Evolutionary conservation across 2,797 vertebrate species (phyloP).

Genomic region (Hemibagrus guttatus): DNA sequence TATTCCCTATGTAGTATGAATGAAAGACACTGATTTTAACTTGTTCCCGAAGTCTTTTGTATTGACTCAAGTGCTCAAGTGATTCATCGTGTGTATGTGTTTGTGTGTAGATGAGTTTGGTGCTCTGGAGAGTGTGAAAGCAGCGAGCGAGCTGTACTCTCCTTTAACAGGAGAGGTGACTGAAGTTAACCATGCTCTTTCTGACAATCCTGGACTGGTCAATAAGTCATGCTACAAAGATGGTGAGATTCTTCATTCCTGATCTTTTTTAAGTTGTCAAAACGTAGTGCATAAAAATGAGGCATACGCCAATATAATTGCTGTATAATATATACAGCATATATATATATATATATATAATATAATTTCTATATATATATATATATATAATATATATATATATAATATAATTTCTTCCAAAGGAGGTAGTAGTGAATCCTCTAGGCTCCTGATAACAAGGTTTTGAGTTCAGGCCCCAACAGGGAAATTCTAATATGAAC

Average conservation of each 20-base stretch:
- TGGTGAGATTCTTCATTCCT: slow-evolving; percentile 74
- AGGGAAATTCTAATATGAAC: background rate
- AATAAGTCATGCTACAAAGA: slow-evolving; percentile 97
- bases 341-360: no score
- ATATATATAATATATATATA: no score
- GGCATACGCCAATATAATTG: no score
- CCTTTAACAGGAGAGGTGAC: slow-evolving; percentile 93
- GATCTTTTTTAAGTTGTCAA: background rate
- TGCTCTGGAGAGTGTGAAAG: slow-evolving; percentile 96
- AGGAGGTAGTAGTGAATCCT: background rate
- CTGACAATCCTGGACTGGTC: slow-evolving; percentile 90
- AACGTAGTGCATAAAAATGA: background rate
- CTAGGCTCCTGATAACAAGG: background rate
- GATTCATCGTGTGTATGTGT: no score
- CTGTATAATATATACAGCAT: no score
- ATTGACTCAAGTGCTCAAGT: background rate
- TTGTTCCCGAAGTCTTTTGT: background rate
- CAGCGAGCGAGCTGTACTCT: slow-evolving; percentile 95
- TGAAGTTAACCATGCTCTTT: slow-evolving; percentile 85
- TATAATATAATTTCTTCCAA: no score
- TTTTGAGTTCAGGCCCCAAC: no score
- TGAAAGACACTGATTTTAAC: background rate
- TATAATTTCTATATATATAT: no score
- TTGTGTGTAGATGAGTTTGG: slow-evolving; percentile 90
- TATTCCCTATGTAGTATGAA: background rate